phyloP scores from a whole-genome alignment of 2,113 vertebrate species.

The Xenotilapia caudafasciata region DNA sequence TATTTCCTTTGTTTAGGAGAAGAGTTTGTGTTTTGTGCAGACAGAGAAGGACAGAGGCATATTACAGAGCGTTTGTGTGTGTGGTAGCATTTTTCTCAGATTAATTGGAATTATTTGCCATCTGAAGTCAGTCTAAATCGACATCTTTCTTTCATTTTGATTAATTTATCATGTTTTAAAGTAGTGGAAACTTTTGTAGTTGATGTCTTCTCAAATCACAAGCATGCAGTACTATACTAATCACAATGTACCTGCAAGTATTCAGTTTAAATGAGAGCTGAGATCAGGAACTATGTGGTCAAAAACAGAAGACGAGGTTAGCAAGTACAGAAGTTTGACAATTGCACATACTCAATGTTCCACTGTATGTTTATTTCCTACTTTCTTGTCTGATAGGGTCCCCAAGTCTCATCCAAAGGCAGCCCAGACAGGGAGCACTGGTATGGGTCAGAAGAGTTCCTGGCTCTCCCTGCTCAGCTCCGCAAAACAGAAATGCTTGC shows the following conservation, averaged over 20 bases:
- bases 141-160: neutral
- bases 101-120: neutral
- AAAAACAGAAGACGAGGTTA: neutral
- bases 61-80: neutral
- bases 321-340: neutral
- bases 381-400: neutral
- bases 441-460: constrained; percentile 95
- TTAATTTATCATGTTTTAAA: neutral
- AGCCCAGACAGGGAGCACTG: constrained; percentile 68
- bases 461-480: constrained; percentile 91
- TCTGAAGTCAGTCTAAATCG: neutral
- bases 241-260: neutral
- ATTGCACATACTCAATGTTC: neutral
- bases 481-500: constrained; percentile 88
- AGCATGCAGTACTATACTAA: neutral
- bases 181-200: neutral
- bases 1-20: neutral
- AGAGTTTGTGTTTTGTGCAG: neutral
- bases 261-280: neutral
- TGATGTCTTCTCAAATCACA: neutral
- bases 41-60: fast-evolving
- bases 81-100: neutral
- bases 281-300: neutral
- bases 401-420: neutral
- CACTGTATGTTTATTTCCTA: neutral